A percentile compares a stretch with the other conserved stretches of the same genome.
These are phyloP conservation scores for Trilocha varians DNA, from an alignment of 2,888 invertebrate species.

Conservation along the genomic window DNA sequence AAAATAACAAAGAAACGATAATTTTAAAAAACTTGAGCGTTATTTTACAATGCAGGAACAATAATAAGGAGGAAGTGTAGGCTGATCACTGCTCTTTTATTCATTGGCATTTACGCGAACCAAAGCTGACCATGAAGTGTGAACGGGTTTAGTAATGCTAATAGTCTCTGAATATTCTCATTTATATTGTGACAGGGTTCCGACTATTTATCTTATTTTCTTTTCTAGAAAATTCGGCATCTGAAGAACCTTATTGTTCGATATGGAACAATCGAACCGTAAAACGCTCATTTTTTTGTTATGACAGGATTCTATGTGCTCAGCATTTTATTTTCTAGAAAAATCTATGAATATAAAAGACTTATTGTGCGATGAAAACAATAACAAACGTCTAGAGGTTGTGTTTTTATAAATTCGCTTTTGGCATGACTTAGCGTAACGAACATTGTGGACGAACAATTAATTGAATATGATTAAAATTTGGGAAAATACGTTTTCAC, in stretches of 20 bases:
- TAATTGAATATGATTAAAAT: too few species aligned
- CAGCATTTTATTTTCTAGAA: too few species aligned
- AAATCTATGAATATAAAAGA: too few species aligned
- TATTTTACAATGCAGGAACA: constrained; percentile 17
- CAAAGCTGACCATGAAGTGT: constrained; percentile 44
- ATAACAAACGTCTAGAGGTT: too few species aligned
- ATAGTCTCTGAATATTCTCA: constrained; percentile 13
- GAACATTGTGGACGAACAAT: neutral
- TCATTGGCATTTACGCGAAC: constrained; percentile 40
- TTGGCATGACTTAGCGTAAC: constrained; percentile 1
- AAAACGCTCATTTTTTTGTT: neutral
- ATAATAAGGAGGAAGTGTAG: constrained; percentile 29
- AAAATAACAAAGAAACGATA: too few species aligned
- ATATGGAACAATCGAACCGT: neutral
- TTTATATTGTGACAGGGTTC: neutral
- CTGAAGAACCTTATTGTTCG: neutral
- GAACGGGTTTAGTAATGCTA: constrained; percentile 44
- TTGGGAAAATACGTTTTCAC: neutral
- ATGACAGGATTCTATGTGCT: too few species aligned
- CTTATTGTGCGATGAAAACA: too few species aligned
- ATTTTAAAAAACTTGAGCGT: neutral
- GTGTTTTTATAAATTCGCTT: too few species aligned
- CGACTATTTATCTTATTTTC: neutral
- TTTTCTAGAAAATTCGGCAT: neutral
- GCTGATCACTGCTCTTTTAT: constrained; percentile 25